These are phyloP conservation scores for Piscicola geometra DNA, from an alignment of 2,888 invertebrate species.

Conservation along the genomic window DNA sequence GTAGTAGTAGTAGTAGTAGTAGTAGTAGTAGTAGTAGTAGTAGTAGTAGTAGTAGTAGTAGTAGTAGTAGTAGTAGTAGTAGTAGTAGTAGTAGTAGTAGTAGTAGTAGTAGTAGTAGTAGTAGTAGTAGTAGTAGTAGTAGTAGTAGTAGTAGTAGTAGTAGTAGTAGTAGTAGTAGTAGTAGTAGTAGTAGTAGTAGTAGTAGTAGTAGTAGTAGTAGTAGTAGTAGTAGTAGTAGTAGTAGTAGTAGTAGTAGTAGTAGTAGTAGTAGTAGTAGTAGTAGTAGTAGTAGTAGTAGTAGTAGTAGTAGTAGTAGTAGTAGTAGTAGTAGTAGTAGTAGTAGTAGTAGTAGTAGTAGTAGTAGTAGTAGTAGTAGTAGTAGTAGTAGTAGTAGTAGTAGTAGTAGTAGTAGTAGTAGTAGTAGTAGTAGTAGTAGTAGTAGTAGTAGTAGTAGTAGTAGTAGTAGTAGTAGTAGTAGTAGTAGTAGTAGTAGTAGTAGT, in stretches of 20 bases:
- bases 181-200: too few relatives aligned
- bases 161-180: neutral
- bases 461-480: too few relatives aligned
- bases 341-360: conserved; percentile 1
- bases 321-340: conserved; percentile 14
- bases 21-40: neutral
- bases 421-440: conserved; percentile 12
- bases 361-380: conserved; percentile 12
- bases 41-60: neutral
- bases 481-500: too few relatives aligned
- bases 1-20: conserved; percentile 20
- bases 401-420: conserved; percentile 12
- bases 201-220: conserved; percentile 20
- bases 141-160: neutral
- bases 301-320: conserved; percentile 22
- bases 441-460: too few relatives aligned
- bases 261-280: conserved; percentile 24
- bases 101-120: neutral
- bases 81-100: neutral
- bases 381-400: conserved; percentile 12
- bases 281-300: conserved; percentile 21
- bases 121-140: conserved; percentile 11
- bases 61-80: neutral
- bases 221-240: conserved; percentile 18
- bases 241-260: conserved; percentile 24